Evolutionary conservation across 2,888 invertebrate species (phyloP).

Genomic region (Tholera decimalis): DNA sequence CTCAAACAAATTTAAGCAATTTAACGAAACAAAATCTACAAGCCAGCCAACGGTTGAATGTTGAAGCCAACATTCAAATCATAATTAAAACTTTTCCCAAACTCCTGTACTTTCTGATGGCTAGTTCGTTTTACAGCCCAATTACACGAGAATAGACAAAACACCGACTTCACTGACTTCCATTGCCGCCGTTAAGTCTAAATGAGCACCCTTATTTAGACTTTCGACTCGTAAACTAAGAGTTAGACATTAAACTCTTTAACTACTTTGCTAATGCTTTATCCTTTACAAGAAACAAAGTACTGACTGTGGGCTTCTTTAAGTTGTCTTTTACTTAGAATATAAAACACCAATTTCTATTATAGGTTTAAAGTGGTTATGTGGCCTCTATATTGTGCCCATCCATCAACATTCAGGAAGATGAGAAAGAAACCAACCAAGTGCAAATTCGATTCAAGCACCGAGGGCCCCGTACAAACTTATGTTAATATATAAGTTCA

Average conservation of each 20-base stretch:
- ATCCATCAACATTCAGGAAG: too few relatives aligned
- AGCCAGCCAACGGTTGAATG: constrained; percentile 20
- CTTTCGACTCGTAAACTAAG: constrained; percentile 53
- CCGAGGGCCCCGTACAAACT: too few relatives aligned
- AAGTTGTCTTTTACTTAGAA: constrained; percentile 26
- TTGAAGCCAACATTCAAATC: constrained; percentile 46
- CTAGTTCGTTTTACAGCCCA: constrained; percentile 61
- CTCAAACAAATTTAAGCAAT: constrained; percentile 44
- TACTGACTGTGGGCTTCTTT: constrained; percentile 26
- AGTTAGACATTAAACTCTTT: constrained; percentile 56
- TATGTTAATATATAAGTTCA: too few relatives aligned
- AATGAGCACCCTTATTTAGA: constrained; percentile 40
- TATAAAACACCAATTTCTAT: not conserved
- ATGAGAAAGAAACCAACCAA: too few relatives aligned
- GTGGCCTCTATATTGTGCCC: not conserved
- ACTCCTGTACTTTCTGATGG: constrained; percentile 46
- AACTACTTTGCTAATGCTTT: constrained; percentile 46
- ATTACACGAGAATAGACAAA: constrained; percentile 57
- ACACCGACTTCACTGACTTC: constrained; percentile 48
- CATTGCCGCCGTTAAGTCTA: constrained; percentile 47
- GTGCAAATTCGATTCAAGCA: too few relatives aligned
- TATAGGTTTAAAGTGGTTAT: not conserved
- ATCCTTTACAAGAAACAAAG: constrained; percentile 48
- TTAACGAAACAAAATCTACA: constrained; percentile 41
- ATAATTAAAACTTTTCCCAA: constrained; percentile 62